Percentiles rank a stretch among this genome's conserved stretches.
Evolutionary conservation across 2,888 invertebrate species (phyloP).

Genomic region (Mesoligia furuncula): DNA sequence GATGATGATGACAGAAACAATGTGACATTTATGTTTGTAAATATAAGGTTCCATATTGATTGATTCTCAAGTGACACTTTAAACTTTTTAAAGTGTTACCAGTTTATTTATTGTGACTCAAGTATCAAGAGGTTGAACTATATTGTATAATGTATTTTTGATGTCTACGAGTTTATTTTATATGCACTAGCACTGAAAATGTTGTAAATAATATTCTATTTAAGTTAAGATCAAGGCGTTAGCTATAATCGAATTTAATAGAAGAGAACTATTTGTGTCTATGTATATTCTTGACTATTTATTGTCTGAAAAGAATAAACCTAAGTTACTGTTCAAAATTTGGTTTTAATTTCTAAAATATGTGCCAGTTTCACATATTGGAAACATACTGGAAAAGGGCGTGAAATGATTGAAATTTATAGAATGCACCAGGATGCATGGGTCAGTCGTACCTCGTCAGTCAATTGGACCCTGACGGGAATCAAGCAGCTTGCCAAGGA

Average conservation of each 20-base stretch:
- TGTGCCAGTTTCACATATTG: neutral
- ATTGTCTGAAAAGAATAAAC: slow-evolving; percentile 44
- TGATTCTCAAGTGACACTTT: neutral
- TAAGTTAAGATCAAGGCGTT: slow-evolving; percentile 32
- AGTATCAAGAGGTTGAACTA: neutral
- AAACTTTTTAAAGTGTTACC: neutral
- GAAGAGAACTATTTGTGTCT: slow-evolving; percentile 27
- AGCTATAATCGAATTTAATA: slow-evolving; percentile 29
- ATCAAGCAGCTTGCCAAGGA: slow-evolving; percentile 38
- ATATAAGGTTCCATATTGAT: slow-evolving; percentile 10
- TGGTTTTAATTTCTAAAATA: slow-evolving; percentile 9
- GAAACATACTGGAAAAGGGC: neutral
- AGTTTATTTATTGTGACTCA: neutral
- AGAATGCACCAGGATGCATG: slow-evolving; percentile 5
- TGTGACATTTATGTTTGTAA: neutral
- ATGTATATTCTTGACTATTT: slow-evolving; percentile 47
- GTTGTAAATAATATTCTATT: slow-evolving; percentile 47
- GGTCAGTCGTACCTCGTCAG: neutral
- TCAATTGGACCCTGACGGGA: slow-evolving; percentile 14
- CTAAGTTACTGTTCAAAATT: slow-evolving; percentile 14
- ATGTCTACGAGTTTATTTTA: neutral
- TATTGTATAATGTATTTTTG: slow-evolving; percentile 6
- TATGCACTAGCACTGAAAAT: slow-evolving; percentile 7
- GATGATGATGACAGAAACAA: neutral
- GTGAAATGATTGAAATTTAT: neutral